A percentile compares a stretch with the other conserved stretches of the same genome.
Evolutionary conservation across 2,797 vertebrate genomes (phyloP).

Genomic region (Melanotaenia parkinsoni): DNA sequence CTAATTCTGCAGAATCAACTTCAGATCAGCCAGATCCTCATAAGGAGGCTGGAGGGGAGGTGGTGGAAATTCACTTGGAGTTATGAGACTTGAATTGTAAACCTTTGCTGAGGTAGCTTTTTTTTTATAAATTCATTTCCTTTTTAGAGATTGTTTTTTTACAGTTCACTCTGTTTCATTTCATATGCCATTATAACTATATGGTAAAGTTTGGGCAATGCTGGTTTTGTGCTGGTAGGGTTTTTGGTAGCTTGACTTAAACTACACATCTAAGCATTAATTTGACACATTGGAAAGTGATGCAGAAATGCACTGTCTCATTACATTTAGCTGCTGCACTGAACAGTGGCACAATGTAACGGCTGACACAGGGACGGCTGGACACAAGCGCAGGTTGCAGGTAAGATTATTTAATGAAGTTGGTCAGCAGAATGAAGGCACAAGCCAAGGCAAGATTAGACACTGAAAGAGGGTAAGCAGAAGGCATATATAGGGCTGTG

Average conservation of each 20-base stretch:
- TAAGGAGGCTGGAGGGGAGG: neutral
- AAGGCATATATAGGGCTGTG: no score
- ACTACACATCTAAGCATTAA: neutral
- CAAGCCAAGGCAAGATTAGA: no score
- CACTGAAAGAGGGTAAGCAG: no score
- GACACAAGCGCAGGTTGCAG: no score
- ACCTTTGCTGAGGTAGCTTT: no score
- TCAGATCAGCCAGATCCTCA: neutral
- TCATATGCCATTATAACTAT: neutral
- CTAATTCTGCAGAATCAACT: neutral
- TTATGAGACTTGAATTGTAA: no score
- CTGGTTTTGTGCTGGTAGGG: neutral
- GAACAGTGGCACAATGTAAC: neutral
- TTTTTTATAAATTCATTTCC: no score
- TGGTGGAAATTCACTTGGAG: neutral
- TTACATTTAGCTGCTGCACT: neutral
- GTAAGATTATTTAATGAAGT: no score
- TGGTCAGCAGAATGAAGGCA: no score
- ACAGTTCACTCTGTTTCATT: neutral
- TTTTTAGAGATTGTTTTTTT: no score
- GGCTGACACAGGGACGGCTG: no score
- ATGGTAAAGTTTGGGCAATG: neutral
- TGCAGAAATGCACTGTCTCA: neutral
- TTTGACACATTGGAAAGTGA: neutral
- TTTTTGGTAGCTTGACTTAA: neutral